Conservation (phyloP, 2,888 invertebrate genomes). For the Polietes domitor region DNA sequence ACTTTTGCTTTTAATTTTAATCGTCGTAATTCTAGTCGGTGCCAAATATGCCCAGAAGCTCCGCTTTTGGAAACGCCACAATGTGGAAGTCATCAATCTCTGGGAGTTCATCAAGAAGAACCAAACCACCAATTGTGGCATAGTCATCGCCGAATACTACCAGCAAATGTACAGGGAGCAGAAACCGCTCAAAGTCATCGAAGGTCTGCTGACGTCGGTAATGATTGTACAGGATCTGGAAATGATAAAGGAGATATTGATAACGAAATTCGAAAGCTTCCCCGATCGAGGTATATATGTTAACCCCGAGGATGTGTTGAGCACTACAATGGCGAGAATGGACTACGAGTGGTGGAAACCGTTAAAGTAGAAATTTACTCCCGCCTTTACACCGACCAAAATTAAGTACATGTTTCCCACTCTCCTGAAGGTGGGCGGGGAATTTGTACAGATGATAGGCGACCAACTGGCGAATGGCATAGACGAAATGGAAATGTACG, state of each 20-base stretch:
- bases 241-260: constrained; percentile 71
- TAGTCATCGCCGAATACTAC: constrained; percentile 1
- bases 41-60: neutral
- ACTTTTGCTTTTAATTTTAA: too few relatives aligned
- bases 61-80: constrained; percentile 69
- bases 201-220: neutral
- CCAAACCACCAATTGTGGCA: constrained; percentile 49
- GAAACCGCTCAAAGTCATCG: neutral
- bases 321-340: constrained; percentile 75
- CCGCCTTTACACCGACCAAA: constrained; percentile 81
- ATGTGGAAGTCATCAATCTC: constrained; percentile 28
- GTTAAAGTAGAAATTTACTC: constrained; percentile 80
- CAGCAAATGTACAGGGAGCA: neutral
- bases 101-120: neutral
- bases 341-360: constrained; percentile 81
- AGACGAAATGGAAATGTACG: constrained; percentile 50
- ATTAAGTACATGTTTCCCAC: constrained; percentile 81
- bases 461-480: neutral
- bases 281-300: constrained; percentile 76
- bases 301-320: constrained; percentile 78
- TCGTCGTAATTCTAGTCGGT: too few relatives aligned
- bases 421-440: constrained; percentile 6
- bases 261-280: constrained; percentile 75
- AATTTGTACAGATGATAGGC: constrained; percentile 17
- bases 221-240: constrained; percentile 72